Conservation (phyloP, 2,797 vertebrate genomes). For the Choloepus didactylus region DNA sequence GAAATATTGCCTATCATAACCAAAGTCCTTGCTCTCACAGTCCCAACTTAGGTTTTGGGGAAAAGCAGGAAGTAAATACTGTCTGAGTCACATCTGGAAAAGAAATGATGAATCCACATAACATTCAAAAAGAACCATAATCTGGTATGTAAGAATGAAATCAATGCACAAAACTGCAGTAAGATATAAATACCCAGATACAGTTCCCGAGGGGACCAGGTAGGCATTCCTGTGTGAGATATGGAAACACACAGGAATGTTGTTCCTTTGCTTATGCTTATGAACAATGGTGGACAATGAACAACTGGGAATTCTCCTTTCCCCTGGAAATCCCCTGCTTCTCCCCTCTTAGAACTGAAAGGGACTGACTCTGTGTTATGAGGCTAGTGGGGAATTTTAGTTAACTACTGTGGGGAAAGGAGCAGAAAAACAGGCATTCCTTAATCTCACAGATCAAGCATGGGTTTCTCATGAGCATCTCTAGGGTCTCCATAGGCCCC, state of each 20-base stretch:
- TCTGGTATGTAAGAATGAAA: slow-evolving; percentile 53
- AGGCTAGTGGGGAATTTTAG: slow-evolving; percentile 76
- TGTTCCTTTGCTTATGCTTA: slow-evolving; percentile 50
- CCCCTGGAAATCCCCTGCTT: slow-evolving; percentile 77
- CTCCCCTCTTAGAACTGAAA: slow-evolving; percentile 78
- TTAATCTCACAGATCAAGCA: slow-evolving; percentile 53
- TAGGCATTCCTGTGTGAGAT: background rate
- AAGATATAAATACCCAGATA: background rate
- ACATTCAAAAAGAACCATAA: slow-evolving; percentile 29
- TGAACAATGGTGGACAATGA: slow-evolving; percentile 51
- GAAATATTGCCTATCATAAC: background rate
- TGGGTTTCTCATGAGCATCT: slow-evolving; percentile 57
- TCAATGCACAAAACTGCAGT: background rate
- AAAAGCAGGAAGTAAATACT: slow-evolving; percentile 56
- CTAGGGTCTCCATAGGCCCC: background rate
- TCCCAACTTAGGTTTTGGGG: slow-evolving; percentile 29
- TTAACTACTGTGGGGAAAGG: slow-evolving; percentile 51
- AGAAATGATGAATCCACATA: background rate
- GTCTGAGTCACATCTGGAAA: slow-evolving; percentile 48
- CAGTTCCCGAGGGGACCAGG: background rate
- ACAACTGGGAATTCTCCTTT: slow-evolving; percentile 73
- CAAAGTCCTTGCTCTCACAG: slow-evolving; percentile 3
- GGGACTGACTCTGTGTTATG: slow-evolving; percentile 54
- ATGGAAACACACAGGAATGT: slow-evolving; percentile 53
- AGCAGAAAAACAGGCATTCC: slow-evolving; percentile 49